Conservation (phyloP, 2,113 vertebrate species). For the Poeciliopsis turrubarensis region DNA sequence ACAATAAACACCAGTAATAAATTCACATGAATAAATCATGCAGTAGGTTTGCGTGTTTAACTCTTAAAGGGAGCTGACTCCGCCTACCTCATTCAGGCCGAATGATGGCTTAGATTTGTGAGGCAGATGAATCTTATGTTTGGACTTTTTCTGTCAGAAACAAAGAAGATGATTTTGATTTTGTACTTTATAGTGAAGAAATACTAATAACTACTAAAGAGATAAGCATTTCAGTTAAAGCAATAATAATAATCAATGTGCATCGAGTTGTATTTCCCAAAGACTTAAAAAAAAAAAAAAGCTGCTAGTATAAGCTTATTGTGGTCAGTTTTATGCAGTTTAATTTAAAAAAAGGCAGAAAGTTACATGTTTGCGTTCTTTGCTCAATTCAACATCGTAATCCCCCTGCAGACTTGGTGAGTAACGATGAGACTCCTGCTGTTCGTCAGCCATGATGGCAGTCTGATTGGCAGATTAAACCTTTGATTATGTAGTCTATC, state of each 20-base stretch:
- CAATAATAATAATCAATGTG: background rate
- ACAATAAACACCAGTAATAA: background rate
- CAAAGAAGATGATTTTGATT: too few relatives aligned
- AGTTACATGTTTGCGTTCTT: slow-evolving; percentile 54
- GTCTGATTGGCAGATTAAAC: slow-evolving; percentile 16
- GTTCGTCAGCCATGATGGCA: slow-evolving; percentile 20
- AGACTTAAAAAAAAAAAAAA: fast-evolving
- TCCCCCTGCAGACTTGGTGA: slow-evolving; percentile 13
- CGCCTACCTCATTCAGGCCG: background rate
- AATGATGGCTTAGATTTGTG: background rate
- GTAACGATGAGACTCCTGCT: background rate
- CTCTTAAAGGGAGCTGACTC: background rate
- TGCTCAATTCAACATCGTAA: slow-evolving; percentile 1
- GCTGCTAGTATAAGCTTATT: background rate
- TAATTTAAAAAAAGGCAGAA: background rate
- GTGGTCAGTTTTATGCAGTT: background rate
- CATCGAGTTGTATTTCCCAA: background rate
- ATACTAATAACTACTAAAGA: background rate
- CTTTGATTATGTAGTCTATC: background rate
- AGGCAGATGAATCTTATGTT: slow-evolving; percentile 13
- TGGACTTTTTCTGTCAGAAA: slow-evolving; percentile 37
- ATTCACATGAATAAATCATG: background rate
- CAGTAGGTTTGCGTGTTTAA: background rate
- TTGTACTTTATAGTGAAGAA: background rate
- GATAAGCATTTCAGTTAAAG: background rate